phyloP scores from a whole-genome alignment of 1,140 invertebrate genomes.

The Scaptomyza montana region DNA sequence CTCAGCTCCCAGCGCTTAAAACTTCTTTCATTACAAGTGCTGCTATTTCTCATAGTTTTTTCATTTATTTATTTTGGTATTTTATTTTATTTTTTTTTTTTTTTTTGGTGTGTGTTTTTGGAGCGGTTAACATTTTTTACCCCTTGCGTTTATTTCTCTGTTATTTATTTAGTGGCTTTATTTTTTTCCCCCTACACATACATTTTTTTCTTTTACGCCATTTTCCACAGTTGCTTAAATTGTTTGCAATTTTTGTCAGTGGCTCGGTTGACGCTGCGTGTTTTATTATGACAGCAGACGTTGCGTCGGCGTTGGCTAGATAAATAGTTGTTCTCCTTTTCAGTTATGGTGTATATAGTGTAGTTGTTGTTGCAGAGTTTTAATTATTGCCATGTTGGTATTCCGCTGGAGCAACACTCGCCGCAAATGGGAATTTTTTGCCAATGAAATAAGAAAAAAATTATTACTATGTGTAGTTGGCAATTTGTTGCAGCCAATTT shows the following conservation, averaged over 20 bases:
- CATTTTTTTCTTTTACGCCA: conserved; percentile 19
- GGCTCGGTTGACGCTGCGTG: conserved; percentile 57
- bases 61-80: conserved; percentile 31
- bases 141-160: conserved; percentile 50
- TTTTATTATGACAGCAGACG: conserved; percentile 72
- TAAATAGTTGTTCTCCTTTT: conserved; percentile 58
- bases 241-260: conserved; percentile 75
- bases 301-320: conserved; percentile 36
- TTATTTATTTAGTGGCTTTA: conserved; percentile 70
- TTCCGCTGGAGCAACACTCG: conserved; percentile 9
- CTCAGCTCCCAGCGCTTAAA: conserved; percentile 49
- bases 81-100: conserved; percentile 6
- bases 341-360: not conserved
- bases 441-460: conserved; percentile 9
- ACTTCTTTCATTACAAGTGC: conserved; percentile 75
- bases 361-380: conserved; percentile 33
- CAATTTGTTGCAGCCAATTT: conserved; percentile 49
- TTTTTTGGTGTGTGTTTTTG: conserved; percentile 8
- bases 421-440: conserved; percentile 39
- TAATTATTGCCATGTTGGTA: conserved; percentile 60
- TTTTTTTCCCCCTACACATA: not conserved
- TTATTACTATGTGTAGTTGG: conserved; percentile 30
- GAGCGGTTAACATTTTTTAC: conserved; percentile 42
- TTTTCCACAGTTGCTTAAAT: conserved; percentile 62
- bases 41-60: conserved; percentile 67